A percentile compares a stretch with the other conserved stretches of the same genome.
Conservation (phyloP, 2,888 invertebrate genomes). For the Luperina testacea region DNA sequence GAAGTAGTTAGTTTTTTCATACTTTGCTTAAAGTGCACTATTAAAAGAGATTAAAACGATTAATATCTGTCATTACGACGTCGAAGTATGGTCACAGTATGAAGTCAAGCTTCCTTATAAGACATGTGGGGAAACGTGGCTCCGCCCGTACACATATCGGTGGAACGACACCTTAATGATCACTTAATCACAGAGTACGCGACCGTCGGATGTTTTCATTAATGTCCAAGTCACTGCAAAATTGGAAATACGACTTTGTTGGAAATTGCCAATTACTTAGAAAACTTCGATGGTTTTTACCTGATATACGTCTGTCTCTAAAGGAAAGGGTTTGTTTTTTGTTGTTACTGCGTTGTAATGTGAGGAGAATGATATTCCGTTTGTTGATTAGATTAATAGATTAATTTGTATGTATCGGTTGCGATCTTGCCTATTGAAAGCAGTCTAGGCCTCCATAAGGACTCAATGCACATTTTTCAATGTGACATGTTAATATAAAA, state of each 20-base stretch:
- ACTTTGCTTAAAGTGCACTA: conserved; percentile 58
- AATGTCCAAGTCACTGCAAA: conserved; percentile 68
- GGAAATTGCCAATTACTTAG: conserved; percentile 71
- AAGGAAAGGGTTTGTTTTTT: conserved; percentile 39
- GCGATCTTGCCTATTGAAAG: conserved; percentile 28
- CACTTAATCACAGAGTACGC: conserved; percentile 78
- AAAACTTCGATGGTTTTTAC: conserved; percentile 54
- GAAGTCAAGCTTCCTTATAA: conserved; percentile 75
- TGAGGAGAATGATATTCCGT: conserved; percentile 27
- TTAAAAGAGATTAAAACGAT: conserved; percentile 75
- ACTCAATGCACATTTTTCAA: conserved; percentile 23
- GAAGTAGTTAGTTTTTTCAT: conserved; percentile 59
- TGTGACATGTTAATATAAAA: conserved; percentile 25
- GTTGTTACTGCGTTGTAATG: conserved; percentile 23
- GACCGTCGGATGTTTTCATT: conserved; percentile 74
- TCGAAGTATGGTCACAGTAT: conserved; percentile 76
- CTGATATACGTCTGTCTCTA: conserved; percentile 26
- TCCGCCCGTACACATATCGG: conserved; percentile 69
- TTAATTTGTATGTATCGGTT: conserved; percentile 44
- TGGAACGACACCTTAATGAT: conserved; percentile 82
- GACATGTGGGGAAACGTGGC: conserved; percentile 69
- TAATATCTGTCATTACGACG: conserved; percentile 73
- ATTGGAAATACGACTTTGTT: conserved; percentile 69
- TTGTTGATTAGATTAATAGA: conserved; percentile 38
- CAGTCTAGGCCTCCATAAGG: neutral